Base-by-base conservation (phyloP, 2,797 vertebrate genomes). In the Anabacerthia variegaticeps region DNA sequence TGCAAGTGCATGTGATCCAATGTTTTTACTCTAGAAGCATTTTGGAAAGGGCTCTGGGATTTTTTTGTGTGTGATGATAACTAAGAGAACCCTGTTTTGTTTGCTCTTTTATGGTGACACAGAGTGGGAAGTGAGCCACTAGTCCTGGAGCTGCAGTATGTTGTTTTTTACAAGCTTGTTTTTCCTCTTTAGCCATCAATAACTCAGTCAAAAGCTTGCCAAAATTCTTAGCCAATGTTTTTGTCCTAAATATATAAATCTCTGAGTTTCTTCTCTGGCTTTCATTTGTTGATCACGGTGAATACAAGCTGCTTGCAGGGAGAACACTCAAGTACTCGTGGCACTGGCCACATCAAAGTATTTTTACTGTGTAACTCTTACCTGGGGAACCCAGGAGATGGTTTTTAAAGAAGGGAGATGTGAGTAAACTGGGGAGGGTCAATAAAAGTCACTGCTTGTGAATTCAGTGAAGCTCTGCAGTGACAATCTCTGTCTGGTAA, bases 81-180 rank as follows among this genome's bases (percentile, higher is more conserved):
- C 68, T 71, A 9, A 76, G 83, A 71, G 67, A 69, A 76, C 54
- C 55, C 49, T 83, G 51, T 11, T 96, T 75, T 88, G 28, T 91
- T 93, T 94, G 79, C 21, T 46, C 68, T 78, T 95, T 90, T 92
- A 78, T 86, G 83, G 83, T 77, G 80, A 66, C 4, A 4, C 30
- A 63, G 55, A 51, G 20, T 93, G 85, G 94, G 80, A 90, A 84
- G 30, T 43, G 23, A 95, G 92, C 83, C 73, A 92, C 59, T 27
- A 3, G 48, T 88, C 43, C 65, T 77, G 30, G 44, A 88, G 67
- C 41, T 89, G 79, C 73, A 83, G 37, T 61, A 34, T 46, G 5
- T 85, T 34, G 15, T 34, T 76, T 87, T 85, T 86, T 66, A 84
- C 46, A 87, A 28, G 43, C 58, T 61, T 48, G 3, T 15, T 23